Conservation (phyloP, 2,113 vertebrate species). For the Pteruthius melanotis region DNA sequence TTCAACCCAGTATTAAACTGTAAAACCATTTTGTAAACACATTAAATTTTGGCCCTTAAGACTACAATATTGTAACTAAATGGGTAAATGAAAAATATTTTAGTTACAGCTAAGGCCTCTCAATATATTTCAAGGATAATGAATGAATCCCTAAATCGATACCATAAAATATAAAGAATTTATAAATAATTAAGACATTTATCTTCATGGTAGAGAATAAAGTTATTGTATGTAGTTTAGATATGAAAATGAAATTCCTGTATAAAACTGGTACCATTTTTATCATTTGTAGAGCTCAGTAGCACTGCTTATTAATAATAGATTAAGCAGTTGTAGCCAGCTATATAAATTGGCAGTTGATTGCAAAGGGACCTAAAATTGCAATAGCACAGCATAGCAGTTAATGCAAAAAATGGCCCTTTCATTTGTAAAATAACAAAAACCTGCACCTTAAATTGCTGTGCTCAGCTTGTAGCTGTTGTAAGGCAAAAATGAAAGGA, state of each 20-base stretch:
- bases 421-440: slow-evolving; percentile 66
- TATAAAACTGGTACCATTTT: slow-evolving; percentile 63
- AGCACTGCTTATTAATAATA: slow-evolving; percentile 73
- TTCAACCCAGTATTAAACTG: background rate
- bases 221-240: slow-evolving; percentile 66
- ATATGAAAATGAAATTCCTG: slow-evolving; percentile 69
- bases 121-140: slow-evolving; percentile 58
- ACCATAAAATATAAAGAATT: slow-evolving; percentile 66
- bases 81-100: slow-evolving; percentile 64
- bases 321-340: slow-evolving; percentile 70
- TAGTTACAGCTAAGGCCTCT: slow-evolving; percentile 62
- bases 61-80: slow-evolving; percentile 57
- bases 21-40: slow-evolving; percentile 33
- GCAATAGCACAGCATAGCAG: slow-evolving; percentile 52
- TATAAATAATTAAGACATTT: slow-evolving; percentile 72
- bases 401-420: slow-evolving; percentile 60
- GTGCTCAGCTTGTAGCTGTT: slow-evolving; percentile 52
- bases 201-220: slow-evolving; percentile 64
- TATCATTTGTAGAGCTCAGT: slow-evolving; percentile 64
- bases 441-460: slow-evolving; percentile 59
- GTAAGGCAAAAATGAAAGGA: slow-evolving; percentile 53
- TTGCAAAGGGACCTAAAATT: slow-evolving; percentile 64
- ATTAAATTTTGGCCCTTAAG: slow-evolving; percentile 31
- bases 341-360: slow-evolving; percentile 71
- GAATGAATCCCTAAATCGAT: slow-evolving; percentile 64